Evolutionary conservation across 2,113 vertebrate genomes (phyloP).

Genomic region (Pseudopodoces humilis): DNA sequence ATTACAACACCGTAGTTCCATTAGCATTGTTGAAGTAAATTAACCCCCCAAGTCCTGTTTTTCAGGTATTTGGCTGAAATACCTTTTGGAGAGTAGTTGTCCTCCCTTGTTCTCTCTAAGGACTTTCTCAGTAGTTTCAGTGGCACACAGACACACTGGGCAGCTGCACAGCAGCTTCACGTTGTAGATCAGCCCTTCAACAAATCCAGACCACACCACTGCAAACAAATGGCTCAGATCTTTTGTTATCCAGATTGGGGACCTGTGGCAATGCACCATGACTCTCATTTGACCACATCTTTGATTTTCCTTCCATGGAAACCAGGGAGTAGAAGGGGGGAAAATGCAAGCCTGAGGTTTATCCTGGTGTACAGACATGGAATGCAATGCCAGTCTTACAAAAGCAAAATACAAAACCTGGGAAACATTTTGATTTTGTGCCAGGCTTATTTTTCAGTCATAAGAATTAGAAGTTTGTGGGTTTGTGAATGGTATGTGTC

Average conservation of each 20-base stretch:
- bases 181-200: not conserved
- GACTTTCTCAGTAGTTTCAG: not conserved
- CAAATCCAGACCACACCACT: not conserved
- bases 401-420: not conserved
- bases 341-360: not conserved
- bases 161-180: not conserved
- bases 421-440: not conserved
- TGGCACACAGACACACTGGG: rapidly evolving
- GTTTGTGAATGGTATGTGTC: not conserved
- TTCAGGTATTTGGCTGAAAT: not conserved
- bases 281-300: not conserved
- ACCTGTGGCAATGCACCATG: not conserved
- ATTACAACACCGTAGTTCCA: not conserved
- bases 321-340: not conserved
- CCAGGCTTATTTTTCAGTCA: not conserved
- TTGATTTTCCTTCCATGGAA: not conserved
- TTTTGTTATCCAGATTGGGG: not conserved
- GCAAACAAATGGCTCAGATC: not conserved
- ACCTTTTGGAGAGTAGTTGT: not conserved
- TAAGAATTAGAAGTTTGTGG: not conserved
- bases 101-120: not conserved
- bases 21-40: not conserved
- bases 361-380: not conserved
- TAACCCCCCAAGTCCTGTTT: not conserved
- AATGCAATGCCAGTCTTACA: not conserved